Evolutionary conservation across 2,888 invertebrate species (phyloP).

Genomic region (Drosophila merina): DNA sequence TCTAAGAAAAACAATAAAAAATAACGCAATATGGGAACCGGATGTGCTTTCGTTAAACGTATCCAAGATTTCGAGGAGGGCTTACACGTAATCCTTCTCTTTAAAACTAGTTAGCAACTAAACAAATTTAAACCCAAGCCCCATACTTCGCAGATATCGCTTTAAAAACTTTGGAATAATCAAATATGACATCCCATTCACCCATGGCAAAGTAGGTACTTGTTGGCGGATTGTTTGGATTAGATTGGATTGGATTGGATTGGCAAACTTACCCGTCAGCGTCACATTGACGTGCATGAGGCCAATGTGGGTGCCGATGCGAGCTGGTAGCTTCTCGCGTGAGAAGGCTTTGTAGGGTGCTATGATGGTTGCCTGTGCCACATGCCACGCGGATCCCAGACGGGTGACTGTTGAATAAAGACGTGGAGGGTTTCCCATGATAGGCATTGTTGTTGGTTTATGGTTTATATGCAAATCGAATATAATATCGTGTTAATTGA

Average conservation of each 20-base stretch:
- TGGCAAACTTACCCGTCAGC: constrained; percentile 89
- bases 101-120: background rate
- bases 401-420: constrained; percentile 89
- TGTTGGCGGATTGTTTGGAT: constrained; percentile 26
- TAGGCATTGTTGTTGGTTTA: constrained; percentile 26
- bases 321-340: constrained; percentile 92
- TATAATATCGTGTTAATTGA: constrained; percentile 31
- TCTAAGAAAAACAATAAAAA: constrained; percentile 27
- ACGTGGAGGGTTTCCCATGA: constrained; percentile 23
- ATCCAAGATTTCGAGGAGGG: background rate
- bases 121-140: background rate
- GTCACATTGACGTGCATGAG: constrained; percentile 98
- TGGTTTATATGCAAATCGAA: constrained; percentile 34
- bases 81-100: background rate
- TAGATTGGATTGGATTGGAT: constrained; percentile 37
- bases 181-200: constrained; percentile 49
- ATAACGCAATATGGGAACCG: constrained; percentile 31
- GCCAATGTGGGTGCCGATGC: constrained; percentile 96
- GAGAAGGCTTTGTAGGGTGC: constrained; percentile 96
- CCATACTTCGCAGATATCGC: constrained; percentile 2
- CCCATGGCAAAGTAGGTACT: constrained; percentile 44
- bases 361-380: constrained; percentile 91
- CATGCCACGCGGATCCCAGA: constrained; percentile 97
- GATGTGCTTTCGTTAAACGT: background rate
- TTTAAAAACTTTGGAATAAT: constrained; percentile 28